These are phyloP conservation scores for Helleia helle DNA, from an alignment of 2,888 invertebrate genomes.

Conservation along the genomic window DNA sequence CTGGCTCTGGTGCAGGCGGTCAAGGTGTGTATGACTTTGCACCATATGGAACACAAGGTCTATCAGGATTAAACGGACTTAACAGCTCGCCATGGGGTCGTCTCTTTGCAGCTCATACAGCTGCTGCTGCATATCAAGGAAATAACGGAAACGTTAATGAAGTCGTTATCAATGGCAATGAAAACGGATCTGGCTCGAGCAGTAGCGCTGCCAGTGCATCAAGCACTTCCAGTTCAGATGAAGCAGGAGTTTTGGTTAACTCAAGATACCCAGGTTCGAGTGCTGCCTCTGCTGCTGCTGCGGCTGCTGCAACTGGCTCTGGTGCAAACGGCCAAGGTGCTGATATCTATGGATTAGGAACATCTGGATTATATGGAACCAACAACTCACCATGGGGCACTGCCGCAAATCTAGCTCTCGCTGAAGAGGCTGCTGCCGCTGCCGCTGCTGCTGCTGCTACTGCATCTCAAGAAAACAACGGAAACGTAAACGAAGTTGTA, in stretches of 20 bases:
- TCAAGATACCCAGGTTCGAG: not conserved
- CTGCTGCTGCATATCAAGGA: not conserved
- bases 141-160: not conserved
- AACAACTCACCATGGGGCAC: too few relatives aligned
- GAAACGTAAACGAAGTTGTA: too few relatives aligned
- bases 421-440: too few relatives aligned
- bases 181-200: not conserved
- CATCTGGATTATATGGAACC: too few relatives aligned
- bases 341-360: not conserved
- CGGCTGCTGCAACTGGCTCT: too few relatives aligned
- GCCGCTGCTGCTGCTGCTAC: too few relatives aligned
- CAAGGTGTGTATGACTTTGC: not conserved
- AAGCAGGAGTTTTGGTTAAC: not conserved
- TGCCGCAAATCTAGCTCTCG: too few relatives aligned
- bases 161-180: not conserved
- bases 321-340: too few relatives aligned
- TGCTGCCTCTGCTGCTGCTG: too few relatives aligned
- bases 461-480: too few relatives aligned
- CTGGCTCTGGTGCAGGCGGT: constrained; percentile 1
- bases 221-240: not conserved
- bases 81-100: not conserved
- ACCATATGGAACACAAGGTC: too few relatives aligned
- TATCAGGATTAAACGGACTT: not conserved
- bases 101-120: constrained; percentile 8
- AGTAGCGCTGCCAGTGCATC: constrained; percentile 4